phyloP scores from a whole-genome alignment of 2,888 invertebrate species.

The Therioaphis trifolii region DNA sequence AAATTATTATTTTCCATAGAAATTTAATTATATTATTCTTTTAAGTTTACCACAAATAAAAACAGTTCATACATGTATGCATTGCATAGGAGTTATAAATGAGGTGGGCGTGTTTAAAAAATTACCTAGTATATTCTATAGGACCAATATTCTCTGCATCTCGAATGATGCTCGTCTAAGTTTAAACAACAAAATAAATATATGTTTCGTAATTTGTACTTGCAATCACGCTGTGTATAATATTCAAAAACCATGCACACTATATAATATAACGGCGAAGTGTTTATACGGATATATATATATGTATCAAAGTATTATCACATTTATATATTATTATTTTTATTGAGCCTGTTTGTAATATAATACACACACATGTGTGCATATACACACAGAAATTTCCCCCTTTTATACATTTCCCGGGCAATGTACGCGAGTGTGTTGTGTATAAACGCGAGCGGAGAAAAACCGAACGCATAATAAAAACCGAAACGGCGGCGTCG shows the following conservation, averaged over 20 bases:
- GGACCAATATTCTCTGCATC: too few species aligned
- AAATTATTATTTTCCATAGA: too few species aligned
- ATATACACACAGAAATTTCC: neutral
- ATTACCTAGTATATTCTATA: too few species aligned
- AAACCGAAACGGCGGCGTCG: slow-evolving; percentile 46
- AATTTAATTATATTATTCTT: too few species aligned
- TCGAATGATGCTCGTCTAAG: neutral
- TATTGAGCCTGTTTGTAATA: slow-evolving; percentile 27
- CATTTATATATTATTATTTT: slow-evolving; percentile 16
- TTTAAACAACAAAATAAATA: neutral
- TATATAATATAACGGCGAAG: neutral
- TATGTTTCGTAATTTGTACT: too few species aligned
- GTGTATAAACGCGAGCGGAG: neutral
- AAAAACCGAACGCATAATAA: slow-evolving; percentile 45
- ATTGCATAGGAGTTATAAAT: too few species aligned
- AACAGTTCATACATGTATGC: too few species aligned
- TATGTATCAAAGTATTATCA: neutral
- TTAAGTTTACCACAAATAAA: too few species aligned
- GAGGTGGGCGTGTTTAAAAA: too few species aligned
- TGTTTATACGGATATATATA: neutral
- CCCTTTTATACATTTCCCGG: slow-evolving; percentile 36
- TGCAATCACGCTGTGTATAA: too few species aligned
- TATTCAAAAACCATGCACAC: too few species aligned
- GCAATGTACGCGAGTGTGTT: neutral
- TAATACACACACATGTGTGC: neutral